Base-by-base conservation (phyloP, 2,797 vertebrate genomes). In the Sphaeramia orbicularis region DNA sequence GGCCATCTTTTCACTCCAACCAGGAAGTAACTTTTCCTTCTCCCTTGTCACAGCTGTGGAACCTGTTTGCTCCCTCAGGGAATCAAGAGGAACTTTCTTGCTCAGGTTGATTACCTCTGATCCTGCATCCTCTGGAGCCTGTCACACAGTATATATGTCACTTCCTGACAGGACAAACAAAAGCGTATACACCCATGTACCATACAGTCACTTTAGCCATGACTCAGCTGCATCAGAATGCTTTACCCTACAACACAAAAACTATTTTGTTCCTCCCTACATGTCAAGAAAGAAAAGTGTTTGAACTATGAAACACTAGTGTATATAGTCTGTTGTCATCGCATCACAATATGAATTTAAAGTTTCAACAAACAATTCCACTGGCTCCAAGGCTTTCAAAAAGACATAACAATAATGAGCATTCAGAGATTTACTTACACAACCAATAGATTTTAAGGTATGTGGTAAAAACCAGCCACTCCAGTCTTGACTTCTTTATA, bases 1-100 rank as follows among this genome's bases (percentile, higher is more conserved):
- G 12, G 96, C 95, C 82, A 99, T 94, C 79, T 96, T 98, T 85
- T 97, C 96, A 78, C 97, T 99, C 97, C 98, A 99, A 36, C 95
- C 95, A 52, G 97, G 97, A 2, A 11, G 68, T 18, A 13, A 41
- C 54, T 81, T 83, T 37, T 93, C 91, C 51, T 90, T 93, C 32
- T 89, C 75, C 14, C 71, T 41, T 75, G 92, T 78, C 35, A 51
- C 32, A 40, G 16, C 52, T 6, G 63, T 59, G 10, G 9, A 21
- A 32, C 1, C 48, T 32, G 58, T 50, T 38, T 61, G 60, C 13
- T 80, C 81, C 21, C 42, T 67, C 0, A 32, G 11, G 24, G 89
- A 71, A 53, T 62, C 72, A 14, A 94, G 91, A 40, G 72, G 95
- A 27, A 97, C 91, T 74, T 93, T 96, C 43, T 95, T 87, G 76